These are phyloP conservation scores for Pygoscelis antarcticus DNA, from an alignment of 2,113 vertebrate genomes.

Conservation along the genomic window DNA sequence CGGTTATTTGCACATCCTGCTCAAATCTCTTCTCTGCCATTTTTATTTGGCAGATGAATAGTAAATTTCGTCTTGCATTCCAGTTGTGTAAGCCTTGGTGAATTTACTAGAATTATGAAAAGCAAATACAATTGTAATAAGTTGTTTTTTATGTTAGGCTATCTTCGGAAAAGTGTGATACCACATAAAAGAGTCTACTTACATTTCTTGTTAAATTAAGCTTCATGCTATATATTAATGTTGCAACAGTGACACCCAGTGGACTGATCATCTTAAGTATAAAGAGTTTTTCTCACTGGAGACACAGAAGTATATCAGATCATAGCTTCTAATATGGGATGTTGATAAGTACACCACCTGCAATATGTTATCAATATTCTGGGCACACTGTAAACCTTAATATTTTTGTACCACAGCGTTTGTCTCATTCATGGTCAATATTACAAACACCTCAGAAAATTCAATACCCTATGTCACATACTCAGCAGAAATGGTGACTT, in stretches of 20 bases:
- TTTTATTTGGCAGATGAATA: background rate
- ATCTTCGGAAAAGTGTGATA: background rate
- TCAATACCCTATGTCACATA: background rate
- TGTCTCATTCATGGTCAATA: background rate
- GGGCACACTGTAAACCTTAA: background rate
- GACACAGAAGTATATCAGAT: background rate
- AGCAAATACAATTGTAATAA: background rate
- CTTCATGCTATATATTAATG: background rate
- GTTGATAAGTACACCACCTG: background rate
- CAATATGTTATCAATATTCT: background rate
- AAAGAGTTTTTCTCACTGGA: background rate
- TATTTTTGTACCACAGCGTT: background rate
- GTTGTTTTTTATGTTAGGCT: background rate
- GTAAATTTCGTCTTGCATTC: background rate
- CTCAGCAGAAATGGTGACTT: background rate
- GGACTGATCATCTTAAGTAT: background rate
- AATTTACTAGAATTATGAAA: background rate
- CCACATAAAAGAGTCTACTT: background rate
- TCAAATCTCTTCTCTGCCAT: background rate
- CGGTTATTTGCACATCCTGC: background rate
- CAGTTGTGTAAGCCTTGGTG: background rate
- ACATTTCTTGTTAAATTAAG: background rate
- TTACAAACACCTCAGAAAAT: background rate
- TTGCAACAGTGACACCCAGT: constrained; percentile 43
- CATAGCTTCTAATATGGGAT: background rate